Base-by-base conservation (phyloP, 1,140 invertebrate genomes). In the Lasioglossum baleicum region DNA sequence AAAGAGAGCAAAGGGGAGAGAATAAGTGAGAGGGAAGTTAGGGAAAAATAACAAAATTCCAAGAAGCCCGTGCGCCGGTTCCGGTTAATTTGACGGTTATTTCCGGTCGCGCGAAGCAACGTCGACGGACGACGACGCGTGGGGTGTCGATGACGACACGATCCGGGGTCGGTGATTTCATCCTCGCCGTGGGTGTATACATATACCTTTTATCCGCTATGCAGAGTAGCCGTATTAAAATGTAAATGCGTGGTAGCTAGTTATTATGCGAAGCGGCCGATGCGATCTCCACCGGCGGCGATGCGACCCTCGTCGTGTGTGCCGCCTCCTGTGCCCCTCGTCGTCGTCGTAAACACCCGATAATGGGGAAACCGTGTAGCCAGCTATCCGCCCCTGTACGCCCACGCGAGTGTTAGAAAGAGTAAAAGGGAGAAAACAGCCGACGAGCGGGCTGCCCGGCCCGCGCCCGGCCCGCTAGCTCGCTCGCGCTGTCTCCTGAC, bases 281-380 rank as follows among this genome's bases (percentile, higher is more conserved):
- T 85, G 87, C 82, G 87, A 87, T 87, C 86, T 87, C 69, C 53
- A 85, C 85, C 83, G 73, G 73, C 85, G 80, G 82, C 86, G 79
- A 87, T 80, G 86, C 85, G 80, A 85, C 68, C 85, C 80, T 78
- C 80, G 70, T 81, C 84, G 81, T 83, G 75, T 85, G 84, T 83
- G 80, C 79, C 76, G 72, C 82, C 65, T 82, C 60, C 75, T 80
- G 42, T 63, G 51, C 69, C 75, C 80, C 61, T 80, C 83, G 80
- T 86, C 79, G 69, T 82, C 63, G 74, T 82, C 88, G 85, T 89
- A 89, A 89, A 89, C 88, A 89, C 87, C 86, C 88, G 85, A 89
- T 89, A 89, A 89, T 89, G 88, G 88, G 78, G 70, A 89, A 89
- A 89, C 87, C 87, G 87, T 89, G 88, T 89, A 88, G 76, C 82